Conservation (phyloP, 2,113 vertebrate genomes). For the Prolemur simus region DNA sequence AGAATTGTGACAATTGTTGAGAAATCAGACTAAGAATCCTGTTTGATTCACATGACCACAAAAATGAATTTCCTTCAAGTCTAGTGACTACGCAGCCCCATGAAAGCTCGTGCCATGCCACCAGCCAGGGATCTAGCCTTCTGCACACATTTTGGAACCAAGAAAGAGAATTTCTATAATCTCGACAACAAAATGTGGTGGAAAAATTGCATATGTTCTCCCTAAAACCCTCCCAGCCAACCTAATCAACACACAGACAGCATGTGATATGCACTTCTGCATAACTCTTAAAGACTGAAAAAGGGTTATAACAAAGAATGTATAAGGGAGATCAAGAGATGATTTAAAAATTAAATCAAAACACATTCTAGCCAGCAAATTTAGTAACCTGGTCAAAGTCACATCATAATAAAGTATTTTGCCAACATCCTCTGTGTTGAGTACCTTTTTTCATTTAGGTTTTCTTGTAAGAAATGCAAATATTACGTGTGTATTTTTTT, state of each 20-base stretch:
- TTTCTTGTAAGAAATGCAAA: background rate
- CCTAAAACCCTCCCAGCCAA: background rate
- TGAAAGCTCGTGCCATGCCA: background rate
- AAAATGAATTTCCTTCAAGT: background rate
- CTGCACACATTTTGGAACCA: background rate
- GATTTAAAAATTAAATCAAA: background rate
- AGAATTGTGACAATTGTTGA: background rate
- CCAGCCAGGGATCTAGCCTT: background rate
- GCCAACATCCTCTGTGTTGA: background rate
- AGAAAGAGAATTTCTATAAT: background rate
- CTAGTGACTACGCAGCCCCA: background rate
- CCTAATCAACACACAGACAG: background rate
- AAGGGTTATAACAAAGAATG: background rate
- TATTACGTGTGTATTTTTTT: background rate
- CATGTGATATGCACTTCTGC: background rate
- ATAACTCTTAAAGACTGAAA: background rate
- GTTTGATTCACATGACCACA: background rate
- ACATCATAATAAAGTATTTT: background rate
- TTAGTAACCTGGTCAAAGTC: background rate
- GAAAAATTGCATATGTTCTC: background rate
- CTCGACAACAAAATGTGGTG: background rate
- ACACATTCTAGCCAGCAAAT: background rate
- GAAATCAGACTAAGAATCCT: background rate
- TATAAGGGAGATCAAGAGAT: background rate
- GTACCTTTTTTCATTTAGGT: background rate